Evolutionary conservation across 1,140 invertebrate species (phyloP).

Genomic region (Parasteatoda tepidariorum): DNA sequence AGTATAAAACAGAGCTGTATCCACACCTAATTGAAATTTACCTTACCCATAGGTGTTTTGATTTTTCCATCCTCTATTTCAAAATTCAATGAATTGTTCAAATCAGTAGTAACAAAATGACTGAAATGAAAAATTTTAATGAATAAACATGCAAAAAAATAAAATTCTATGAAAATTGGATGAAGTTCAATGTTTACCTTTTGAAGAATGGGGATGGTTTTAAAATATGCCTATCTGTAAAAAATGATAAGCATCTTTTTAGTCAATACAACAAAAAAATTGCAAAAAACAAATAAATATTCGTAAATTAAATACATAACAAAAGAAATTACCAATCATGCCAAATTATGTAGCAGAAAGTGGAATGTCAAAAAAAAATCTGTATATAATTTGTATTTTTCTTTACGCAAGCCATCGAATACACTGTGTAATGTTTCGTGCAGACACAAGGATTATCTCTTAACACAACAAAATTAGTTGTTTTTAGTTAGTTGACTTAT

Average conservation of each 20-base stretch:
- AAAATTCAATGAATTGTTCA: constrained; percentile 14
- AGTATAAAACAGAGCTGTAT: neutral
- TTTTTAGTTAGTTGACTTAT: no score
- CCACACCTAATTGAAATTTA: neutral
- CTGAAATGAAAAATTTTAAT: constrained; percentile 12
- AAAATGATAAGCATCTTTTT: neutral
- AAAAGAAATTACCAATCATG: no score
- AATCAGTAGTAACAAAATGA: constrained; percentile 37
- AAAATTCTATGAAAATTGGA: constrained; percentile 22
- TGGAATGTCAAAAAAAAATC: no score
- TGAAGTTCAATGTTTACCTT: constrained; percentile 31
- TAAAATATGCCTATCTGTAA: constrained; percentile 51
- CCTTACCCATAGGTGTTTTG: constrained; percentile 30
- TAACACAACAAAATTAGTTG: no score
- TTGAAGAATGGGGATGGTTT: constrained; percentile 58
- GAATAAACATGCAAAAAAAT: neutral
- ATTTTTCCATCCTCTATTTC: constrained; percentile 43
- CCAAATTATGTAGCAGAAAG: no score
- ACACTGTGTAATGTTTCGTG: no score
- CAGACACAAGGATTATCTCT: no score
- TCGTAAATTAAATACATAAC: neutral
- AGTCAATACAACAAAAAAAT: neutral
- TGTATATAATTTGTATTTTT: no score
- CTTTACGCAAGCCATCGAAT: no score
- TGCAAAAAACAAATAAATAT: neutral